Conservation (phyloP, 2,797 vertebrate genomes). For the Etheostoma nigrum region DNA sequence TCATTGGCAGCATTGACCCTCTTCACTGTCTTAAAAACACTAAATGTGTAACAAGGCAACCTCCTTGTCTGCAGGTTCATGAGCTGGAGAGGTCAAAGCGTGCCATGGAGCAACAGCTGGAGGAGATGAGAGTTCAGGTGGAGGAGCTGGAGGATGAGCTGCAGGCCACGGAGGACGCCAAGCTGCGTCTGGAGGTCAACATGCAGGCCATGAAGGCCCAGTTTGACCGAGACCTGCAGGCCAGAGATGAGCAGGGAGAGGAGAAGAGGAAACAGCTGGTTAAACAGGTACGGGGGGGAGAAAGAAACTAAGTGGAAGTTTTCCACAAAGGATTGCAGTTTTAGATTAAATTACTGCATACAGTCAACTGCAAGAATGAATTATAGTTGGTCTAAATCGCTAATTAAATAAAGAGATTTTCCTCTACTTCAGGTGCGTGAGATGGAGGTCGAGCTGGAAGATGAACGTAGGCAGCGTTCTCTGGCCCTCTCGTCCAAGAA, state of each 20-base stretch:
- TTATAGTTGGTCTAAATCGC: neutral
- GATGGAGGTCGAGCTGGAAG: constrained; percentile 95
- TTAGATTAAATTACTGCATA: neutral
- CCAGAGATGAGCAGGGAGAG: constrained; percentile 94
- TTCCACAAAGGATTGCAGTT: neutral
- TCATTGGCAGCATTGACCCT: neutral
- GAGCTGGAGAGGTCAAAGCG: constrained; percentile 97
- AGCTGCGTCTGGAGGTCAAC: constrained; percentile 97
- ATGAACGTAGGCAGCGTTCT: constrained; percentile 92
- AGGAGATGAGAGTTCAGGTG: constrained; percentile 95
- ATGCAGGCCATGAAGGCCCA: constrained; percentile 99
- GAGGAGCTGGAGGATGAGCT: constrained; percentile 98
- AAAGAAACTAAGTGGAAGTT: constrained; percentile 36
- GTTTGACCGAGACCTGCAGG: constrained; percentile 94
- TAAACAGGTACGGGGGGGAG: constrained; percentile 88
- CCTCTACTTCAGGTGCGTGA: constrained; percentile 89
- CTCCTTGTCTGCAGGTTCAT: constrained; percentile 87
- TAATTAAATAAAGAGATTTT: neutral
- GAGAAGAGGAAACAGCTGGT: constrained; percentile 95
- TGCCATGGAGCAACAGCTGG: constrained; percentile 94
- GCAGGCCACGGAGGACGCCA: constrained; percentile 96
- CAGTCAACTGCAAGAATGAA: neutral
- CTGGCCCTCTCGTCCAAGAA: constrained; percentile 91
- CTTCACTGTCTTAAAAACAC: too few species aligned
- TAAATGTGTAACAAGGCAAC: neutral